Evolutionary conservation across 2,888 invertebrate genomes (phyloP).

Genomic region (Phaedon cochleariae): DNA sequence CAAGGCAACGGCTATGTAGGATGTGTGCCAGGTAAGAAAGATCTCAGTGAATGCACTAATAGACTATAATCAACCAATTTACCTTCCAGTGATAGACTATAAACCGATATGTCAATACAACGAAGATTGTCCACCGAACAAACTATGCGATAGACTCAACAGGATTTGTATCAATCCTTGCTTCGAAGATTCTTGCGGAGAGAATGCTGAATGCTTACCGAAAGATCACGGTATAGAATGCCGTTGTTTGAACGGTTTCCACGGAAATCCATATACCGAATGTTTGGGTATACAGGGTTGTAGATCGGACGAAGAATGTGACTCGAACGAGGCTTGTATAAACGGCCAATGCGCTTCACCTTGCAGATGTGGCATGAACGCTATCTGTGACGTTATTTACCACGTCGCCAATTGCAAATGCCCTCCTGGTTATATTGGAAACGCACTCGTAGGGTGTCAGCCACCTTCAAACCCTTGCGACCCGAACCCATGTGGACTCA

Average conservation of each 20-base stretch:
- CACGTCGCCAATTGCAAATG: conserved; percentile 86
- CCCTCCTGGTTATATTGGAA: conserved; percentile 81
- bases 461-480: conserved; percentile 81
- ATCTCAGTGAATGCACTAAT: conserved; percentile 38
- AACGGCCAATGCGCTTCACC: conserved; percentile 81
- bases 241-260: conserved; percentile 75
- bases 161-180: conserved; percentile 86
- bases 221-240: conserved; percentile 81
- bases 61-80: conserved; percentile 62
- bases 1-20: conserved; percentile 87
- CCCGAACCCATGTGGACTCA: conserved; percentile 87
- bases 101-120: conserved; percentile 85
- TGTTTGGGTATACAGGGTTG: conserved; percentile 78
- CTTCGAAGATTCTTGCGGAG: conserved; percentile 80
- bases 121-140: conserved; percentile 88
- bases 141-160: conserved; percentile 84
- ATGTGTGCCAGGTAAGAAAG: conserved; percentile 76
- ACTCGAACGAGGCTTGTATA: conserved; percentile 78
- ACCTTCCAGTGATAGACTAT: conserved; percentile 51
- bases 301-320: conserved; percentile 75
- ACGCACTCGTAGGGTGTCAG: conserved; percentile 76
- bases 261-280: conserved; percentile 80
- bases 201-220: conserved; percentile 81
- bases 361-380: conserved; percentile 80
- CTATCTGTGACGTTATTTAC: conserved; percentile 82